Percentiles rank a stretch among this genome's conserved stretches.
Evolutionary conservation across 2,113 vertebrate species (phyloP).

Genomic region (Nesospiza acunhae): DNA sequence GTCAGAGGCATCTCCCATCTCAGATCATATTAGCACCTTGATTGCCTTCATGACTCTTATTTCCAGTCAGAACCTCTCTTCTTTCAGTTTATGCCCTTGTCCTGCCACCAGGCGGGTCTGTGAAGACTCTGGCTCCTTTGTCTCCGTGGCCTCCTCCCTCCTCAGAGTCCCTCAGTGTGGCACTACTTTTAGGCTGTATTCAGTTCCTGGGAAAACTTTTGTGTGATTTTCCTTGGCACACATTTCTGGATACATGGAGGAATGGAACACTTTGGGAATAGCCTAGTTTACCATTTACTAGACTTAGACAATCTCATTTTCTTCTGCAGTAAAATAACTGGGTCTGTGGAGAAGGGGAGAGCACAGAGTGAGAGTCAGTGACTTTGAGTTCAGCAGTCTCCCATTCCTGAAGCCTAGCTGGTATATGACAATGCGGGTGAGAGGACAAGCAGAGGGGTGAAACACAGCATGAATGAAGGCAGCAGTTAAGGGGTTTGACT

Average conservation of each 20-base stretch:
- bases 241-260: neutral
- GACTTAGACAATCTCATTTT: neutral
- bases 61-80: neutral
- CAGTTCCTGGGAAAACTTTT: neutral
- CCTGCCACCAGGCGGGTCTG: neutral
- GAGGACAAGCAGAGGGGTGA: neutral
- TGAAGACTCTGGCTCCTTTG: neutral
- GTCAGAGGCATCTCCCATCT: neutral
- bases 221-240: neutral
- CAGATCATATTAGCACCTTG: neutral
- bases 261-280: too few species aligned
- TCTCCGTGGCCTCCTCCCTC: neutral
- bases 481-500: accelerated
- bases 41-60: neutral
- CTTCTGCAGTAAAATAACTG: neutral
- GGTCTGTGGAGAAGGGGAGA: neutral
- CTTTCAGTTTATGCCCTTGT: neutral
- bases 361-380: neutral
- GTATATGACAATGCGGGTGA: too few species aligned
- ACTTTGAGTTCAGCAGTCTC: neutral
- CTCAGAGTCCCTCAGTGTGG: accelerated
- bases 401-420: neutral
- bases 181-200: neutral
- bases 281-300: neutral
- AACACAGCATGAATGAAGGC: neutral